Evolutionary conservation across 1,140 invertebrate species (phyloP), one percentile per base, ranked within the genome.

Genomic region (Drosophila bocqueti): DNA sequence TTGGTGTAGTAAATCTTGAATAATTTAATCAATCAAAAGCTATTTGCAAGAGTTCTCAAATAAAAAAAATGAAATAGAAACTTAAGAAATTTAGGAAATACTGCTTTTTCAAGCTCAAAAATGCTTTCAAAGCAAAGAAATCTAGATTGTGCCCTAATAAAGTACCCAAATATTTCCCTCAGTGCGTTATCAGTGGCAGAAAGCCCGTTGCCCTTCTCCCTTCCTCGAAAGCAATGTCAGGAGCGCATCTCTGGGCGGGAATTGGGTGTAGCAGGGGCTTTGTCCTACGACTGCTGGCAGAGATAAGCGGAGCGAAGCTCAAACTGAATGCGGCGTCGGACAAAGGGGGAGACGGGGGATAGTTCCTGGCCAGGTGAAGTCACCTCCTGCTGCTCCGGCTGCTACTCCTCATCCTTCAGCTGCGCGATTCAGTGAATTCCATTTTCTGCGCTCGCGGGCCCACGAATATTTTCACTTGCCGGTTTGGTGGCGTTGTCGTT

Each of bases 381-480:
- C 40, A 40, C 55, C 71, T 34, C 24, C 69, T 43, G 18, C 46
- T 49, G 26, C 50, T 31, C 8, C 26, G 11, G 11, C 31, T 21
- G 4, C 50, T 36, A 1, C 34, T 40, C 21, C 38, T 57, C 54
- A 57, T 57, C 54, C 54, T 57, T 57, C 54, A 57, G 21, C 54
- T 40, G 63, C 78, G 45, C 78, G 45, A 63, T 78, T 68, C 73
- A 71, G 65, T 79, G 66, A 73, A 71, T 84, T 84, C 59, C 73
- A 84, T 84, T 84, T 84, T 77, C 67, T 85, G 72, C 71, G 72
- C 76, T 89, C 81, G 84, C 85, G 85, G 81, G 81, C 66, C 65
- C 64, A 76, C 68, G 63, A 85, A 86, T 68, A 86, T 86, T 86
- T 86, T 86, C 83, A 86, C 83, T 86, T 80, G 83, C 76, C 74